These are phyloP conservation scores for Trissoscelio sp. DNA, from an alignment of 2,888 invertebrate genomes.

Conservation along the genomic window DNA sequence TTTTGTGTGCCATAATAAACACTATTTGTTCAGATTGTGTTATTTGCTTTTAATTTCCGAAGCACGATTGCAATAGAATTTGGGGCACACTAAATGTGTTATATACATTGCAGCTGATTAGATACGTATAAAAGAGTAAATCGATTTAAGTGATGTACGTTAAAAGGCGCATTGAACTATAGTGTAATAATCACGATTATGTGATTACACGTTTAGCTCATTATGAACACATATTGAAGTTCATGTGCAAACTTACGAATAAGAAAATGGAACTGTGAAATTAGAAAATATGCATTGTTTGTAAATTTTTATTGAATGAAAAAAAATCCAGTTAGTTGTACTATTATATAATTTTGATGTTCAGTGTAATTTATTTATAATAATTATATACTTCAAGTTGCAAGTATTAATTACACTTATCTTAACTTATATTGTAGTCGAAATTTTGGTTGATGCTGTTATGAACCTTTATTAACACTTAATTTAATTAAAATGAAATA, in stretches of 20 bases:
- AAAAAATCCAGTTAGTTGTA: too few relatives aligned
- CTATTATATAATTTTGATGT: too few relatives aligned
- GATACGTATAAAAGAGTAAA: slow-evolving; percentile 26
- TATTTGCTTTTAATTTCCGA: slow-evolving; percentile 30
- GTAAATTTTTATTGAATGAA: too few relatives aligned
- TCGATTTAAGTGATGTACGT: slow-evolving; percentile 38
- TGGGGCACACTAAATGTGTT: slow-evolving; percentile 10
- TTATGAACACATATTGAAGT: slow-evolving; percentile 42
- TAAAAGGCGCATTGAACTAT: slow-evolving; percentile 21
- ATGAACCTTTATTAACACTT: neutral
- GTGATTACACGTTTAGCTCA: slow-evolving; percentile 43
- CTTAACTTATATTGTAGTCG: slow-evolving; percentile 1
- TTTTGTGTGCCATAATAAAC: slow-evolving; percentile 7
- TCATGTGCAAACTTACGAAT: slow-evolving; percentile 17
- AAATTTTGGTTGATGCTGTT: neutral
- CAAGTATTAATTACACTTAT: slow-evolving; percentile 22
- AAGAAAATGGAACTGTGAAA: slow-evolving; percentile 3
- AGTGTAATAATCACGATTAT: slow-evolving; percentile 27
- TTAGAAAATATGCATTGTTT: neutral
- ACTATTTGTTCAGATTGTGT: slow-evolving; percentile 26
- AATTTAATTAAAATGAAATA: slow-evolving; percentile 16
- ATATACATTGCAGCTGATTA: slow-evolving; percentile 47
- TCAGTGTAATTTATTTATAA: too few relatives aligned
- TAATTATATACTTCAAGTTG: too few relatives aligned
- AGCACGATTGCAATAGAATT: slow-evolving; percentile 19